These are phyloP conservation scores for Calosoma granatense DNA, from an alignment of 1,140 invertebrate species.

Conservation along the genomic window DNA sequence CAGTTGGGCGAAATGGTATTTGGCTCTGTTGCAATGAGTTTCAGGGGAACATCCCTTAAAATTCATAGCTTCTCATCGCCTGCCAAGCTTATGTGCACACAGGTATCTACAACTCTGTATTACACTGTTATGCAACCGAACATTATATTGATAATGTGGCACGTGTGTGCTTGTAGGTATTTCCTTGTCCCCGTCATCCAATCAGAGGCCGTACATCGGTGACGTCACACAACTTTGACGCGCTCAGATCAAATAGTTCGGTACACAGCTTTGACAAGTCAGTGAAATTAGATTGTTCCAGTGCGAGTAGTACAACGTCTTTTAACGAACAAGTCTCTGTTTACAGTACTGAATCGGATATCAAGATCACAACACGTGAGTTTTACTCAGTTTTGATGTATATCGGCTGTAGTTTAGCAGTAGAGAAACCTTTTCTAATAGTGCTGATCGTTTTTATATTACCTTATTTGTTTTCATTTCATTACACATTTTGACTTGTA, in stretches of 20 bases:
- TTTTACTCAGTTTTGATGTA: conserved; percentile 18
- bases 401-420: conserved; percentile 7
- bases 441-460: not conserved
- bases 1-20: conserved; percentile 82
- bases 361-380: conserved; percentile 1
- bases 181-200: conserved; percentile 25
- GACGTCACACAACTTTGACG: conserved; percentile 3
- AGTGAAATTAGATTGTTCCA: conserved; percentile 26
- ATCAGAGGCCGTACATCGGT: conserved; percentile 8
- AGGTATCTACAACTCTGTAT: conserved; percentile 46
- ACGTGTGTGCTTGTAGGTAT: conserved; percentile 20
- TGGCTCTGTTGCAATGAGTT: conserved; percentile 78
- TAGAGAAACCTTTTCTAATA: not conserved
- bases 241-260: conserved; percentile 15
- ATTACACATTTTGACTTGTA: too few species aligned
- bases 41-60: conserved; percentile 72
- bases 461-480: not conserved
- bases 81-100: conserved; percentile 59
- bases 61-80: conserved; percentile 65
- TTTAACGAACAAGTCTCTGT: conserved; percentile 26
- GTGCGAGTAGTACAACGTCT: conserved; percentile 25
- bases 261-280: conserved; percentile 26
- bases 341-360: conserved; percentile 29
- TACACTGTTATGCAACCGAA: not conserved
- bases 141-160: not conserved